Conservation (phyloP, 2,113 vertebrate species). For the Hyla sarda region DNA sequence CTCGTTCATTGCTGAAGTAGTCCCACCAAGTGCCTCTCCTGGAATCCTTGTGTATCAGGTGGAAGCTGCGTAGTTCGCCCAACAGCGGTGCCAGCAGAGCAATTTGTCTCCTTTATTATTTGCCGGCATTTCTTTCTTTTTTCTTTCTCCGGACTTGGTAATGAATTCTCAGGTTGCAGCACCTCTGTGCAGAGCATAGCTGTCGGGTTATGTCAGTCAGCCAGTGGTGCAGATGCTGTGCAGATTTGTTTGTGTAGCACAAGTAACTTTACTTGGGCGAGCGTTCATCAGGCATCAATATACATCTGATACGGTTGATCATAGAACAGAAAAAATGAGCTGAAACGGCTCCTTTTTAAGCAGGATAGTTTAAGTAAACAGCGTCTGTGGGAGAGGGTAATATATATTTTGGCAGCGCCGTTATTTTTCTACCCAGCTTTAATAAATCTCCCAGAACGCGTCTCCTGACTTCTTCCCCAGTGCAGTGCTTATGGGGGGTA, state of each 20-base stretch:
- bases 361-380: conserved; percentile 45
- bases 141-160: not conserved
- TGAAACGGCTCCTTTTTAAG: conserved; percentile 29
- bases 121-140: not conserved
- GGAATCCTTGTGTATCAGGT: not conserved
- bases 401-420: conserved; percentile 46
- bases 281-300: conserved; percentile 10
- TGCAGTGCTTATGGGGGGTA: not conserved
- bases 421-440: conserved; percentile 42
- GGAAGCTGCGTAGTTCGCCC: not conserved
- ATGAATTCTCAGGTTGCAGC: not conserved
- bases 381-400: conserved; percentile 49
- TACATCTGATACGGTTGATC: conserved; percentile 52
- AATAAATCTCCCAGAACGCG: conserved; percentile 42
- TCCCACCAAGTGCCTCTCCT: not conserved
- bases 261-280: conserved; percentile 9
- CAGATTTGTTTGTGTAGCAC: conserved; percentile 49
- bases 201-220: not conserved
- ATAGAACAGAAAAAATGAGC: conserved; percentile 31
- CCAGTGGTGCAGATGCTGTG: not conserved
- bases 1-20: not conserved
- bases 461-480: not conserved
- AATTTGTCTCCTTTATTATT: not conserved
- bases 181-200: not conserved
- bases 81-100: not conserved